Evolutionary conservation across 2,113 vertebrate species (phyloP).

Genomic region (Pogona vitticeps): DNA sequence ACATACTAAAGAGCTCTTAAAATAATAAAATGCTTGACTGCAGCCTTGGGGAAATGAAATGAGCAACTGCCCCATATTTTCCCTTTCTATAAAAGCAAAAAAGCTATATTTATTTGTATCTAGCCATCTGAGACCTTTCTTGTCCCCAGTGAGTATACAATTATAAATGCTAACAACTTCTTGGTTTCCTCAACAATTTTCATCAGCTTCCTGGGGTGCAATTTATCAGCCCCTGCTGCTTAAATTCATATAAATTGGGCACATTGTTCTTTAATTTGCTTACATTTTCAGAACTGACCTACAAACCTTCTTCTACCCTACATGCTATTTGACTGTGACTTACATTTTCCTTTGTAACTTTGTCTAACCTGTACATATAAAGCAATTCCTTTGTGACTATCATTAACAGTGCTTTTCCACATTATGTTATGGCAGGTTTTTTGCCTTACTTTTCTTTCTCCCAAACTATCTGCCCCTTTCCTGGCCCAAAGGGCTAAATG

Average conservation of each 20-base stretch:
- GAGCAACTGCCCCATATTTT: neutral
- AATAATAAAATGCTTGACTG: neutral
- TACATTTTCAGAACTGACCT: neutral
- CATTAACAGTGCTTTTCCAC: too few relatives aligned
- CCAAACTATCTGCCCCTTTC: neutral
- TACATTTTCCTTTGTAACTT: neutral
- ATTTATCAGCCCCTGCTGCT: constrained; percentile 4
- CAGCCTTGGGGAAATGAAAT: neutral
- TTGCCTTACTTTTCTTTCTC: neutral
- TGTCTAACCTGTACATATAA: neutral
- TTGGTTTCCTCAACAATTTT: neutral
- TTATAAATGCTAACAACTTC: constrained; percentile 1
- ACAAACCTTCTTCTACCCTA: neutral
- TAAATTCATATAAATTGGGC: neutral
- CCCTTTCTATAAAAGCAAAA: neutral
- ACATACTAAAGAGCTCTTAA: neutral
- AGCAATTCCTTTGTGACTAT: neutral
- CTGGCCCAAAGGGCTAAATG: too few relatives aligned
- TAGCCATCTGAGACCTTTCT: neutral
- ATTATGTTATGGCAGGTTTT: neutral
- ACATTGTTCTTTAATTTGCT: constrained; percentile 15
- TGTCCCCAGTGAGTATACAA: neutral
- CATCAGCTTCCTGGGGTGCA: constrained; percentile 15
- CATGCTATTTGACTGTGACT: neutral
- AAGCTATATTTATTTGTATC: neutral